Evolutionary conservation across 1,140 invertebrate genomes (phyloP), one percentile per base, ranked within the genome.

Genomic region (Nautilus pompilius): DNA sequence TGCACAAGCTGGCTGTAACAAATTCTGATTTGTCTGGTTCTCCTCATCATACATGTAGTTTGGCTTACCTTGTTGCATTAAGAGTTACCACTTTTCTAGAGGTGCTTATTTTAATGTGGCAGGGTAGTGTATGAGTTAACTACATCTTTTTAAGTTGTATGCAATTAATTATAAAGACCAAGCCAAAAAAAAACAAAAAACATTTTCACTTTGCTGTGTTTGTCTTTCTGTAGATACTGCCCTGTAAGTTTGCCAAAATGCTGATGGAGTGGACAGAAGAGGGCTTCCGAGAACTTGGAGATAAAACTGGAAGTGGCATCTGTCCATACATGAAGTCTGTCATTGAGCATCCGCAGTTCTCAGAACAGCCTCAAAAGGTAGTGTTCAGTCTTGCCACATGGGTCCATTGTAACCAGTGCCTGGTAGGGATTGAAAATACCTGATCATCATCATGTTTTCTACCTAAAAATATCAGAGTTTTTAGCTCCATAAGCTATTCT

Each of bases 271-370:
- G 78, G 78, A 66, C 66, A 49, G 63, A 71, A 36, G 55, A 68
- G 58, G 78, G 78, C 13, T 74, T 80, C 61, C 68, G 71, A 30
- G 78, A 80, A 46, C 56, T 78, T 17, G 73, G 71, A 45, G 78
- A 80, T 67, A 58, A 67, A 8, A 65, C 58, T 58, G 74, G 75
- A 13, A 67, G 71, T 46, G 76, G 78, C 22, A 58, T 74, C 15
- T 74, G 75, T 48, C 48, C 63, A 6, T 70, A 74, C 20, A 68
- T 72, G 5, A 65, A 65, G 46, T 46, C 60, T 54, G 74, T 79
- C 17, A 66, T 79, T 2, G 60, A 53, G 20, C 68, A 77, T 53
- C 64, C 65, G 57, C 67, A 72, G 32, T 79, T 78, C 58, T 68
- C 69, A 17, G 69, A 68, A 49, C 63, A 73, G 54, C 77, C 77